A percentile compares a stretch with the other conserved stretches of the same genome.
Evolutionary conservation across 2,797 vertebrate genomes (phyloP).

Genomic region (Melanotaenia nigrans): DNA sequence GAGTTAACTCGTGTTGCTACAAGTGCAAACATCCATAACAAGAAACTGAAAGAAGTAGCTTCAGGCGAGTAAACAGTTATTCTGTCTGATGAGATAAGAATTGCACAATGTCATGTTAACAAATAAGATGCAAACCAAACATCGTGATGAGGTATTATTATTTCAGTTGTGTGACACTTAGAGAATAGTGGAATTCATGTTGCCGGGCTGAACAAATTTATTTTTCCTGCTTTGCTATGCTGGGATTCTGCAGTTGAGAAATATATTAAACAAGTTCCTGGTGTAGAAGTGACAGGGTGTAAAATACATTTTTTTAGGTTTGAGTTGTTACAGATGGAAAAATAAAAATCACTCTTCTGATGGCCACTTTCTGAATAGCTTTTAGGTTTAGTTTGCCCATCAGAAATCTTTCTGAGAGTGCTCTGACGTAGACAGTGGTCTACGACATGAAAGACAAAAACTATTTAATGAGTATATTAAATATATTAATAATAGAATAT

Average conservation of each 20-base stretch:
- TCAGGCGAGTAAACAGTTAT: slow-evolving; percentile 18
- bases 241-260: no score
- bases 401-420: background rate
- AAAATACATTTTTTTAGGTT: background rate
- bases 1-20: slow-evolving; percentile 18
- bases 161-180: slow-evolving; percentile 5
- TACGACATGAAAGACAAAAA: background rate
- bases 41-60: slow-evolving; percentile 24
- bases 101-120: slow-evolving; percentile 47
- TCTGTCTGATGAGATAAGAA: slow-evolving; percentile 41
- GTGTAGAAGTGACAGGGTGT: background rate
- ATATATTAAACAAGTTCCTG: background rate
- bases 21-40: slow-evolving; percentile 22
- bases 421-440: no score
- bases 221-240: background rate
- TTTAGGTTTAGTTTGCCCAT: background rate
- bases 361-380: background rate
- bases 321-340: background rate
- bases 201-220: background rate
- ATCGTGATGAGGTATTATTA: slow-evolving; percentile 6
- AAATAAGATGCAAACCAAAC: slow-evolving; percentile 23
- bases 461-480: no score
- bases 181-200: slow-evolving; percentile 14
- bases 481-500: no score
- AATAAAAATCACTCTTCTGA: background rate